Percentiles rank a stretch among this genome's conserved stretches.
Evolutionary conservation across 2,113 vertebrate genomes (phyloP).

Genomic region (Scophthalmus maximus): DNA sequence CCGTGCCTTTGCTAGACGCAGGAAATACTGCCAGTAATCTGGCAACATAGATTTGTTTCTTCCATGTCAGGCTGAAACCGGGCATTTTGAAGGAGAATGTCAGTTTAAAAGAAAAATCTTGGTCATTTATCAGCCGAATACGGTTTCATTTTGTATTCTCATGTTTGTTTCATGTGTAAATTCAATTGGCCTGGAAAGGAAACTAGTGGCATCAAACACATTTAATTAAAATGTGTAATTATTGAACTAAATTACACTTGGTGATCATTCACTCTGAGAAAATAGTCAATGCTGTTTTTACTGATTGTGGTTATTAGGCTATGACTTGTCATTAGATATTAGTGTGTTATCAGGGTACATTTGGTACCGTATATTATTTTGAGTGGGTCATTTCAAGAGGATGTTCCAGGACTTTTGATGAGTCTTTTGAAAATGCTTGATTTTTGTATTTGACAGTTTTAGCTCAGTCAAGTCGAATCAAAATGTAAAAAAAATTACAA

Average conservation of each 20-base stretch:
- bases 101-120: neutral
- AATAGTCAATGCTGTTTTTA: neutral
- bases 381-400: too few relatives aligned
- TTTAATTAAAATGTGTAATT: constrained; percentile 9
- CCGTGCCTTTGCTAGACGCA: neutral
- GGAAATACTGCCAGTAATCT: neutral
- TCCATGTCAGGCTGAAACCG: neutral
- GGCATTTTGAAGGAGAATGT: neutral
- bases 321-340: too few relatives aligned
- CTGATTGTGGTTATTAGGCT: neutral
- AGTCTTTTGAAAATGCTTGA: too few relatives aligned
- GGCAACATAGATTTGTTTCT: neutral
- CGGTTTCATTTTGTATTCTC: neutral
- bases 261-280: neutral
- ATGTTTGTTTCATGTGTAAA: constrained; percentile 7
- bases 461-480: too few relatives aligned
- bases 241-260: neutral
- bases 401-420: too few relatives aligned
- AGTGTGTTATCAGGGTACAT: neutral
- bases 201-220: constrained; percentile 1
- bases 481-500: too few relatives aligned
- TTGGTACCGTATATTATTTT: too few relatives aligned
- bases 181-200: constrained; percentile 15
- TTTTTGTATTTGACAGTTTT: too few relatives aligned
- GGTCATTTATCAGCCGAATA: constrained; percentile 4